Conservation (phyloP, 2,888 invertebrate genomes). For the Dryobotodes eremita region DNA sequence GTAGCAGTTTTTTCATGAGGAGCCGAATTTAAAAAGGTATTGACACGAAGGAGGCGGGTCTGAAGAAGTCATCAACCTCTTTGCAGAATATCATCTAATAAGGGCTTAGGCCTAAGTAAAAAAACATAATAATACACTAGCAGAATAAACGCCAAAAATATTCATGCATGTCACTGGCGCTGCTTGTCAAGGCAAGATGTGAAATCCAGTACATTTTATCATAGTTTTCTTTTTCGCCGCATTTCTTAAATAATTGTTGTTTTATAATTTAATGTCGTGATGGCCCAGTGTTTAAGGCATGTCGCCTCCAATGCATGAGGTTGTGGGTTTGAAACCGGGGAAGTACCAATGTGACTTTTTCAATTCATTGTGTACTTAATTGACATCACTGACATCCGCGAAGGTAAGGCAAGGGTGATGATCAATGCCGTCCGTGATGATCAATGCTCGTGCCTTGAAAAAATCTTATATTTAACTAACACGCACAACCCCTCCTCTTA, state of each 20-base stretch:
- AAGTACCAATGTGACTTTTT: no score
- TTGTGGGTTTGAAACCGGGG: no score
- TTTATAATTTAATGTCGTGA: no score
- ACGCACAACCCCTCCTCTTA: no score
- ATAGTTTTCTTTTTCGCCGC: not conserved
- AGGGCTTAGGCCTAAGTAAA: slow-evolving; percentile 17
- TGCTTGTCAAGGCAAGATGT: not conserved
- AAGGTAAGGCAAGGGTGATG: no score
- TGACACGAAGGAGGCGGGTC: slow-evolving; percentile 36
- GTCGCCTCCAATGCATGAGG: no score
- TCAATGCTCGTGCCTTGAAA: no score
- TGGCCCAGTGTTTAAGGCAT: no score
- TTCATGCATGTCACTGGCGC: not conserved
- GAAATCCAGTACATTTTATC: not conserved
- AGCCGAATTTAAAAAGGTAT: slow-evolving; percentile 33
- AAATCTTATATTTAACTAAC: no score
- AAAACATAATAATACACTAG: slow-evolving; percentile 21
- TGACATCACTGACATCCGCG: no score
- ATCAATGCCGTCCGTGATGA: no score
- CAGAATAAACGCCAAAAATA: not conserved
- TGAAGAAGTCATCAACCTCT: slow-evolving; percentile 33
- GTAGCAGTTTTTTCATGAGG: slow-evolving; percentile 43
- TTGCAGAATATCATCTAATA: slow-evolving; percentile 19
- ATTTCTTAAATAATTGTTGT: not conserved
- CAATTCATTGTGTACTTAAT: no score